Conservation (phyloP, 2,888 invertebrate species). For the Ormyrus pomaceus region DNA sequence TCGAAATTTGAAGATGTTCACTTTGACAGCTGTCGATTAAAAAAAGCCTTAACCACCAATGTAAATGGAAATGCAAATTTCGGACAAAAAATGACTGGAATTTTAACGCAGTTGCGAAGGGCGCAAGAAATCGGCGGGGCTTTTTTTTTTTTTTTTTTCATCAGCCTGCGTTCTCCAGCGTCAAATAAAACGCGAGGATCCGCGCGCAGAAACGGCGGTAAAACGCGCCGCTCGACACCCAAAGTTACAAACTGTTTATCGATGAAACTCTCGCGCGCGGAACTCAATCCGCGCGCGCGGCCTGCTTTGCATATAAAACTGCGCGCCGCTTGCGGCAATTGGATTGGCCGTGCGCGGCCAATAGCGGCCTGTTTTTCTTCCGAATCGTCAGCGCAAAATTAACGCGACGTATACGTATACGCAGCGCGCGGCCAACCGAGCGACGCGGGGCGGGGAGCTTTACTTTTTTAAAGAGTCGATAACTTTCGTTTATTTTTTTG, state of each 20-base stretch:
- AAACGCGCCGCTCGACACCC: neutral
- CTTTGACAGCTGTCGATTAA: too few relatives aligned
- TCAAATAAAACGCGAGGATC: neutral
- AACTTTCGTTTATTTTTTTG: too few relatives aligned
- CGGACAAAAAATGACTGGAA: too few relatives aligned
- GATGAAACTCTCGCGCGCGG: neutral
- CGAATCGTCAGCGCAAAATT: constrained; percentile 31
- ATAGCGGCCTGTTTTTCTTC: constrained; percentile 24
- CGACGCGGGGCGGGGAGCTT: too few relatives aligned
- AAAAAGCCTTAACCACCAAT: too few relatives aligned
- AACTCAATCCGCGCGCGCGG: constrained; percentile 40
- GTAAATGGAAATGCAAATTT: too few relatives aligned
- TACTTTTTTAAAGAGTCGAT: too few relatives aligned
- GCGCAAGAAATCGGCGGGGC: too few relatives aligned
- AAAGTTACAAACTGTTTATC: constrained; percentile 42
- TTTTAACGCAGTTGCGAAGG: too few relatives aligned
- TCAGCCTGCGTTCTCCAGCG: neutral
- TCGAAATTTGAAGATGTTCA: too few relatives aligned
- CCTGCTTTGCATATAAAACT: constrained; percentile 43
- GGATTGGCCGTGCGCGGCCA: neutral
- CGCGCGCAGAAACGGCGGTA: neutral
- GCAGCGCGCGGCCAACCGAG: too few relatives aligned
- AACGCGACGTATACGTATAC: neutral
- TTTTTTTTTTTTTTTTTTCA: too few relatives aligned
- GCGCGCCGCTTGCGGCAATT: neutral